These are phyloP conservation scores for Tetramorium simillimum DNA, from an alignment of 1,140 invertebrate species.

Conservation along the genomic window DNA sequence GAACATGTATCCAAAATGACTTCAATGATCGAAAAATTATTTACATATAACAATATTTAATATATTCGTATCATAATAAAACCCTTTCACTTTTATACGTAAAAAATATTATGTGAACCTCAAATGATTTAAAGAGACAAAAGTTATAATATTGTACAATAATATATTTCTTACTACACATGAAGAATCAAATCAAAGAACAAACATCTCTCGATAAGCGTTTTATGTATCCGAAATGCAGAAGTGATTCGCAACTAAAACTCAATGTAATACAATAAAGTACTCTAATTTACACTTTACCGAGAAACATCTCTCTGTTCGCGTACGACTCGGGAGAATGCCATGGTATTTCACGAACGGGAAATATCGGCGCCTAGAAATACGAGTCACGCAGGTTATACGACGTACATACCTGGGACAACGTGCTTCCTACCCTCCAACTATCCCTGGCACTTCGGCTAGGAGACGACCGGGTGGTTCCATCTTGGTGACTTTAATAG, in stretches of 20 bases:
- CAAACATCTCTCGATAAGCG: background rate
- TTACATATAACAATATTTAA: background rate
- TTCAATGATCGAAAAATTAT: background rate
- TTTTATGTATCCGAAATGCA: background rate
- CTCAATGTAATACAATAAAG: background rate
- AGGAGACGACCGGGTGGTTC: constrained; percentile 42
- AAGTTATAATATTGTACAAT: background rate
- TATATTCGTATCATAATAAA: background rate
- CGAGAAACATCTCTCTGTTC: constrained; percentile 26
- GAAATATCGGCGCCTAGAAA: constrained; percentile 62
- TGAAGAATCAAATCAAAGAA: no score
- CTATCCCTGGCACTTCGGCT: constrained; percentile 63
- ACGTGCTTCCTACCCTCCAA: constrained; percentile 34
- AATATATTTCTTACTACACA: background rate
- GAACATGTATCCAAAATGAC: background rate
- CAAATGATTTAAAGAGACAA: background rate
- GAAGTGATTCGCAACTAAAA: background rate
- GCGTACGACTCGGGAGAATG: constrained; percentile 43
- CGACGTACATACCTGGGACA: constrained; percentile 60
- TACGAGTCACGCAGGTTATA: constrained; percentile 43
- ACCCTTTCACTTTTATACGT: background rate
- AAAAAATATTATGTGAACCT: background rate
- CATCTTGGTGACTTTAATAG: constrained; percentile 73
- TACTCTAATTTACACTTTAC: background rate
- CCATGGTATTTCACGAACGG: background rate